Percentiles rank a stretch among this genome's conserved stretches.
Conservation (phyloP, 2,113 vertebrate species). For the Litocranius walleri region DNA sequence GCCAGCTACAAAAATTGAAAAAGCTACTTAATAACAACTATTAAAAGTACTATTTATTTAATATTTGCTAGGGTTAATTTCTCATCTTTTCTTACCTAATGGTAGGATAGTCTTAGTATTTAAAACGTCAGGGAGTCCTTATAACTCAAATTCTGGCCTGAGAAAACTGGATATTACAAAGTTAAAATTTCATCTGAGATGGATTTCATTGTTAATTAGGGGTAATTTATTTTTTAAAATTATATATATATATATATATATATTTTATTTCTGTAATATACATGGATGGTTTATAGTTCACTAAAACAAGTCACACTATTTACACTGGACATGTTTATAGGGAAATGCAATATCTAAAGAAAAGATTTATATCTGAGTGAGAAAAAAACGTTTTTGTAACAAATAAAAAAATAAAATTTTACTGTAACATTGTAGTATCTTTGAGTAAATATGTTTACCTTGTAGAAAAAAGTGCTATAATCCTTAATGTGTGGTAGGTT, state of each 20-base stretch:
- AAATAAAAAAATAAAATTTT: conserved; percentile 6
- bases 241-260: background rate
- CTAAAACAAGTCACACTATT: conserved; percentile 12
- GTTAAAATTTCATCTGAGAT: conserved; percentile 37
- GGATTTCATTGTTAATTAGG: background rate
- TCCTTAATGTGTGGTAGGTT: background rate
- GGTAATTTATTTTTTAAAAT: background rate
- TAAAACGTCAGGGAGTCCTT: background rate
- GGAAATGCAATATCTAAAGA: conserved; percentile 4
- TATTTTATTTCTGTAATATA: background rate
- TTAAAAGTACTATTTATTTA: conserved; percentile 14
- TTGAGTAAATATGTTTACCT: background rate
- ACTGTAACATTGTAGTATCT: background rate
- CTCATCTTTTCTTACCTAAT: background rate
- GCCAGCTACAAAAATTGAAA: background rate
- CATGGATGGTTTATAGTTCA: conserved; percentile 4
- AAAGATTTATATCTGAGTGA: background rate
- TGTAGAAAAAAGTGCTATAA: conserved; percentile 11
- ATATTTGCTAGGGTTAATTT: background rate
- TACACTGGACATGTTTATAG: conserved; percentile 8
- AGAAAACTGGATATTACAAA: conserved; percentile 3
- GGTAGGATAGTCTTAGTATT: background rate
- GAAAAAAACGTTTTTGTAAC: conserved; percentile 19
- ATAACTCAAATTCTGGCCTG: background rate
- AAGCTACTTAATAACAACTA: background rate